Evolutionary conservation across 1,140 invertebrate genomes (phyloP).

Genomic region (Brachionus koreanus): DNA sequence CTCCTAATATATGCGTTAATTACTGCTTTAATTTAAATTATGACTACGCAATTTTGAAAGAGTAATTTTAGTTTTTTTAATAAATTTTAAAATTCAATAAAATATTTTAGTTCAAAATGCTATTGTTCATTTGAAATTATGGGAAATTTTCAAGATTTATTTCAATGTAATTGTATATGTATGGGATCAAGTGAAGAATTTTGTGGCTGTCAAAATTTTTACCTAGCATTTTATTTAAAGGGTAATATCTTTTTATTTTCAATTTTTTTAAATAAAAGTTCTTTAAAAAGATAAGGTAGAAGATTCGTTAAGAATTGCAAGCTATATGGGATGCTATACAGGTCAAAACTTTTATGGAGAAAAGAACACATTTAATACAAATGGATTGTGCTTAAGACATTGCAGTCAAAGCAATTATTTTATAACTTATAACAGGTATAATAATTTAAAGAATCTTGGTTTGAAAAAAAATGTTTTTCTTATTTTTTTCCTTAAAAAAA

Average conservation of each 20-base stretch:
- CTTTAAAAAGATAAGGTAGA: background rate
- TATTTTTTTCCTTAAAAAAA: too few relatives aligned
- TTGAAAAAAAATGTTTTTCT: too few relatives aligned
- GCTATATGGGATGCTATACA: background rate
- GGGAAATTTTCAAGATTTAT: too few relatives aligned
- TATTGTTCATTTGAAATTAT: background rate
- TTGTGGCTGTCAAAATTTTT: background rate
- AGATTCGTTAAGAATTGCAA: background rate
- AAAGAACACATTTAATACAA: background rate
- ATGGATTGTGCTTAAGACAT: background rate
- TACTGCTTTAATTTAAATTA: background rate
- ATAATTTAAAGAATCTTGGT: background rate
- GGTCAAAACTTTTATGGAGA: background rate
- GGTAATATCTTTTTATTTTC: background rate
- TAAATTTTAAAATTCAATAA: too few relatives aligned
- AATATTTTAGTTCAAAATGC: background rate
- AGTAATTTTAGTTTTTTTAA: background rate
- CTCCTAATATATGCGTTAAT: background rate
- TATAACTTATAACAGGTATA: background rate
- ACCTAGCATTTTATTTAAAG: background rate
- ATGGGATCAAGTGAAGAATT: background rate
- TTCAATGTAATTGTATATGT: background rate
- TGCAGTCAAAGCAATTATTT: background rate
- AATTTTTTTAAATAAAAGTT: background rate
- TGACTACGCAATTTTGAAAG: background rate